Conservation (phyloP, 2,888 invertebrate genomes). For the Sturmia bella region DNA sequence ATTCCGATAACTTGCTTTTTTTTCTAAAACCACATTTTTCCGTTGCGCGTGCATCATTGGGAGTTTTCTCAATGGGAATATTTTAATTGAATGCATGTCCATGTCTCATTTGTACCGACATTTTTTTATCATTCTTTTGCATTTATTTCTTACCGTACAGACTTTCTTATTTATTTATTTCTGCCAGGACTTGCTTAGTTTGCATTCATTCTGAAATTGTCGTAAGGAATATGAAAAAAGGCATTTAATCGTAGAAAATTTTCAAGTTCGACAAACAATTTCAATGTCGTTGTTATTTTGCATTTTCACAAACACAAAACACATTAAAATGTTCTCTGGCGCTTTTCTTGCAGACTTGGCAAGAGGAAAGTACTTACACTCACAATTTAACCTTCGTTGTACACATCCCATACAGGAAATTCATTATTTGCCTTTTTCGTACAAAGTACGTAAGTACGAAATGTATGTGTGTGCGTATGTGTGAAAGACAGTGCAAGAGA, state of each 20-base stretch:
- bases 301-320: constrained; percentile 48
- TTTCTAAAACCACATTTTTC: too few relatives aligned
- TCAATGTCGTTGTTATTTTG: constrained; percentile 78
- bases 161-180: background rate
- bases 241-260: constrained; percentile 80
- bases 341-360: background rate
- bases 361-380: constrained; percentile 22
- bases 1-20: too few relatives aligned
- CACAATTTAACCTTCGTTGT: constrained; percentile 53
- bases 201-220: constrained; percentile 37
- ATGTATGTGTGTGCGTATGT: too few relatives aligned
- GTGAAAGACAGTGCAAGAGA: background rate
- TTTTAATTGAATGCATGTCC: constrained; percentile 77
- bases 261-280: constrained; percentile 81
- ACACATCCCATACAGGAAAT: constrained; percentile 59
- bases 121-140: constrained; percentile 9
- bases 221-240: constrained; percentile 74
- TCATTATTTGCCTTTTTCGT: constrained; percentile 67
- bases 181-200: constrained; percentile 29
- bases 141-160: background rate
- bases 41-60: too few relatives aligned
- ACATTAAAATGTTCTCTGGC: constrained; percentile 51
- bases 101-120: constrained; percentile 73
- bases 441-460: constrained; percentile 14
- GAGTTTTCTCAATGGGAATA: constrained; percentile 46